phyloP scores from a whole-genome alignment of 2,797 vertebrate genomes.

The Poeciliopsis infans region DNA sequence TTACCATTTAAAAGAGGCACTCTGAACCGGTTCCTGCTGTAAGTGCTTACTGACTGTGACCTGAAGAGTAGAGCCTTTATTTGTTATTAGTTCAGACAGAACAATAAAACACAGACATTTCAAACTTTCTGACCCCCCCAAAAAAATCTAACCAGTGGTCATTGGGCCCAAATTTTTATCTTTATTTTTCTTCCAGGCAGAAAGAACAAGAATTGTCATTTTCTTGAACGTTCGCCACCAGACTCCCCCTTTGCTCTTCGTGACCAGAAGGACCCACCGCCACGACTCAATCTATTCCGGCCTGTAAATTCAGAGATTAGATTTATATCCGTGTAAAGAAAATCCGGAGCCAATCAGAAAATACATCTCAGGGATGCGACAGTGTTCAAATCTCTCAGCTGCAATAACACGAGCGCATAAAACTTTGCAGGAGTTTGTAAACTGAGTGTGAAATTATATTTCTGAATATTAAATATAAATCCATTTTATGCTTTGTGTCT shows the following conservation, averaged over 20 bases:
- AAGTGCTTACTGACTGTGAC: background rate
- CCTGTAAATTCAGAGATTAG: constrained; percentile 25
- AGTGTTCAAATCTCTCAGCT: background rate
- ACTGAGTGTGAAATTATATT: background rate
- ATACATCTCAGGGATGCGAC: background rate
- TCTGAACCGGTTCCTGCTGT: background rate
- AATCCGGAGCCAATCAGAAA: constrained; percentile 6
- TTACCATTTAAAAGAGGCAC: background rate
- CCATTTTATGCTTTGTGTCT: background rate
- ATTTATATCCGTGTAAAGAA: constrained; percentile 9
- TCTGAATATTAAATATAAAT: background rate
- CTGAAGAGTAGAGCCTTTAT: background rate
- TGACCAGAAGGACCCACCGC: background rate
- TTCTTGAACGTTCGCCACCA: background rate
- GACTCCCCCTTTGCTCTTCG: constrained; percentile 4
- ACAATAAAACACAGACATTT: background rate
- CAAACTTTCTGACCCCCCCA: background rate
- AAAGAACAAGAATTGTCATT: constrained; percentile 3
- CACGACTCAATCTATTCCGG: constrained; percentile 18
- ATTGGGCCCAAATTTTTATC: too few relatives aligned
- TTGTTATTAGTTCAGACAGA: background rate
- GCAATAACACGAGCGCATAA: background rate
- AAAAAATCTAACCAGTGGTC: background rate
- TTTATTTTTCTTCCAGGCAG: constrained; percentile 15
- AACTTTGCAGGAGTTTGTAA: constrained; percentile 1